phyloP scores from a whole-genome alignment of 2,888 invertebrate genomes.

The Thereva nobilitata region DNA sequence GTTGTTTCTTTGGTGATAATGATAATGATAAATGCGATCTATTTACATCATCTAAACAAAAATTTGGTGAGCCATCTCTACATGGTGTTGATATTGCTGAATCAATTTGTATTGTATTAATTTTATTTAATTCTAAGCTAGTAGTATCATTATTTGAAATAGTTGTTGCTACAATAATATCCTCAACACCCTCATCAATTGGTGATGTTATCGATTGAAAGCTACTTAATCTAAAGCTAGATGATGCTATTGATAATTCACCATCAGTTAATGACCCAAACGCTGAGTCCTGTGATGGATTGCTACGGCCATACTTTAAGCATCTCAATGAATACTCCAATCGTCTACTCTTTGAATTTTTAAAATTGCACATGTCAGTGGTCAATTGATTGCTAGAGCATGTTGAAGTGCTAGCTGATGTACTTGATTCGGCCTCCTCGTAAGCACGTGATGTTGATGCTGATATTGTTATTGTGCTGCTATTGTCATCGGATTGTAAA shows the following conservation, averaged over 20 bases:
- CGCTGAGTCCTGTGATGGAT: conserved; percentile 59
- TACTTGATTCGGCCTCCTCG: conserved; percentile 30
- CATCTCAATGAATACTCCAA: conserved; percentile 58
- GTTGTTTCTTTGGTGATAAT: conserved; percentile 54
- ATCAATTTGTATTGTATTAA: conserved; percentile 43
- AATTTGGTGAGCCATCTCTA: conserved; percentile 55
- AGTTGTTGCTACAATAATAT: conserved; percentile 47
- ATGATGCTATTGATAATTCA: conserved; percentile 57
- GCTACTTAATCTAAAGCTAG: conserved; percentile 57
- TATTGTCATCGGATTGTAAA: conserved; percentile 55
- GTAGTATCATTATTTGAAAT: conserved; percentile 5
- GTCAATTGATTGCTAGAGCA: conserved; percentile 54
- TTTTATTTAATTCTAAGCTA: conserved; percentile 9
- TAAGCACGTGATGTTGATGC: conserved; percentile 36
- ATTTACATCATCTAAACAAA: conserved; percentile 39
- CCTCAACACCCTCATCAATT: conserved; percentile 59
- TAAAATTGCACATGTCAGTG: conserved; percentile 56
- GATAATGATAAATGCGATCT: conserved; percentile 53
- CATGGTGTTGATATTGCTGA: conserved; percentile 57
- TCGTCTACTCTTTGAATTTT: conserved; percentile 58
- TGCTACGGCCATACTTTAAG: conserved; percentile 57
- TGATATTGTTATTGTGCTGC: conserved; percentile 44
- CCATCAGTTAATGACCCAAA: conserved; percentile 59
- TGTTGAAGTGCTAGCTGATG: conserved; percentile 22
- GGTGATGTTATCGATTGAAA: conserved; percentile 59